Percentiles rank a stretch among this genome's conserved stretches.
phyloP scores from a whole-genome alignment of 2,113 vertebrate genomes.

The Ammodytes marinus region DNA sequence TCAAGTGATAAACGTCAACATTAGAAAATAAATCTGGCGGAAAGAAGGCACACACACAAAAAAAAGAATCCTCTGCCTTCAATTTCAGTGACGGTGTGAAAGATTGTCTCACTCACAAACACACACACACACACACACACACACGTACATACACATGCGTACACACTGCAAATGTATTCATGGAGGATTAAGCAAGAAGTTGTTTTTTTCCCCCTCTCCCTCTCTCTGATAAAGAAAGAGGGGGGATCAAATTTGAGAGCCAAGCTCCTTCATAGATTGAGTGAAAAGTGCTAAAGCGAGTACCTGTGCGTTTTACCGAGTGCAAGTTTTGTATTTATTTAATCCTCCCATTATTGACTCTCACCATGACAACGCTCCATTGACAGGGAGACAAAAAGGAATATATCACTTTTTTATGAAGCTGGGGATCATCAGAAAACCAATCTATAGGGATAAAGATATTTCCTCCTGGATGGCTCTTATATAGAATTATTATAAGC shows the following conservation, averaged over 20 bases:
- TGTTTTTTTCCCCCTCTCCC: slow-evolving; percentile 18
- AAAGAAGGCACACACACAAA: slow-evolving; percentile 73
- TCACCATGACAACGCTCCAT: slow-evolving; percentile 69
- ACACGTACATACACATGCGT: slow-evolving; percentile 24
- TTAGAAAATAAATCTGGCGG: slow-evolving; percentile 89
- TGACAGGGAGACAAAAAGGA: slow-evolving; percentile 67
- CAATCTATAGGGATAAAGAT: slow-evolving; percentile 63
- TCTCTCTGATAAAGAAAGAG: slow-evolving; percentile 40
- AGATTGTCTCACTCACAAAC: slow-evolving; percentile 61
- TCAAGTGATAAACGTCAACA: slow-evolving; percentile 88
- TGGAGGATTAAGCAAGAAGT: slow-evolving; percentile 78
- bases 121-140: slow-evolving; percentile 5
- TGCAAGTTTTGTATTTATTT: slow-evolving; percentile 66
- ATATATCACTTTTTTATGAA: slow-evolving; percentile 47
- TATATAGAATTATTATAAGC: slow-evolving; percentile 61
- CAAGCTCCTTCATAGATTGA: slow-evolving; percentile 65
- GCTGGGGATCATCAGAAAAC: slow-evolving; percentile 62
- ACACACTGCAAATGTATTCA: slow-evolving; percentile 75
- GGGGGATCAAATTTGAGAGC: slow-evolving; percentile 69
- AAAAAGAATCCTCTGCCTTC: slow-evolving; percentile 84
- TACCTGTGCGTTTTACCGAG: slow-evolving; percentile 61
- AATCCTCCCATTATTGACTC: slow-evolving; percentile 73
- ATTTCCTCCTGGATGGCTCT: slow-evolving; percentile 65
- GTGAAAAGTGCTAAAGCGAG: slow-evolving; percentile 63
- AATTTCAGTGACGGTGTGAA: slow-evolving; percentile 69